Base-by-base conservation (phyloP, 2,888 invertebrate genomes). In the Seira musarum region DNA sequence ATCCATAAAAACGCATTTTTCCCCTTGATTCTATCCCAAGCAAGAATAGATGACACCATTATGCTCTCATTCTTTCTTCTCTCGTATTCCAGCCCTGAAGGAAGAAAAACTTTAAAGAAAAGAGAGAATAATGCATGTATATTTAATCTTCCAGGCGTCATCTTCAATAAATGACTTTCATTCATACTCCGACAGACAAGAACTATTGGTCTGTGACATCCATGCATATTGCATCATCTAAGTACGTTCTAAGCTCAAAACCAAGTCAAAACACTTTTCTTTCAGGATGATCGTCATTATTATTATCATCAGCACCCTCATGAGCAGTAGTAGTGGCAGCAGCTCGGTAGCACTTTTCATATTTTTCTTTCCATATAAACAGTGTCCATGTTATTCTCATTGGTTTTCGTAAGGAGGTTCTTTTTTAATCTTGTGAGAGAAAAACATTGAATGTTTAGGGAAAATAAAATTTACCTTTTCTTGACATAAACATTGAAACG, bases 71-170 rank as follows among this genome's bases (percentile, higher is more conserved):
- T n/a, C 53, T 3, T 13, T 3, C 13, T 8, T 53, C 17, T 53
- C 17, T 53, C 30, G 30, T 17, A 17, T 61, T 61, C 21, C n/a
- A 17, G 35, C 40, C 65, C 40, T 19, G 66, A 66, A 30, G 30
- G 8, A 30, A 30, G 30, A 30, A 30, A 30, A 30, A 30, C 2
- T 30, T 2, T 30, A 30, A 30, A 30, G 30, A 30, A 30, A 30
- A 8, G 66, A 35, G 40, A 35, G 40, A 66, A 66, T 30, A 66
- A 21, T 17, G 24, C 66, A 66, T 66, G 17, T 30, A 40, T 66
- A 25, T 66, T 40, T 17, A 66, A 66, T 40, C 63, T 63, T 63
- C 63, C 13, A 63, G 63, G 66, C 40, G 66, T 66, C 66, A 66
- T n/a, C 66, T 40, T 66, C 35, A 22, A 40, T 66, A 21, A 66